Evolutionary conservation across 1,140 invertebrate genomes (phyloP).

Genomic region (Drosophila nigrodunni): DNA sequence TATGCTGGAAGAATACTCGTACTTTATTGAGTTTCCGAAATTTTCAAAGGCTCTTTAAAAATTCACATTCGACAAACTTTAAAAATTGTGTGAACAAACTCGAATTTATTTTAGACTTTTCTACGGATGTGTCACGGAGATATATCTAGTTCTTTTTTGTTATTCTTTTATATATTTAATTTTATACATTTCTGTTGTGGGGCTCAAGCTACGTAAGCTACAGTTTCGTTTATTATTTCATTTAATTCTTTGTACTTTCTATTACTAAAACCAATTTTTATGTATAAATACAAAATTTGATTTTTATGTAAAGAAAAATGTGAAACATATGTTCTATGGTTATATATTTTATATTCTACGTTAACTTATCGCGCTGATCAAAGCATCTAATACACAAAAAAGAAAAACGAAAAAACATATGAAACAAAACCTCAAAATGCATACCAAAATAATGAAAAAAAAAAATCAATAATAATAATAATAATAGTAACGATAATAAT

Average conservation of each 20-base stretch:
- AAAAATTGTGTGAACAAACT: conserved; percentile 23
- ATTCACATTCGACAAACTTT: conserved; percentile 16
- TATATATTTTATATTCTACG: conserved; percentile 62
- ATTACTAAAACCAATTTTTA: conserved; percentile 66
- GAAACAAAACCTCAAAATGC: conserved; percentile 57
- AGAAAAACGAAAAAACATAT: conserved; percentile 30
- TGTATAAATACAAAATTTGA: conserved; percentile 71
- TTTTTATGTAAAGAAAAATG: conserved; percentile 76
- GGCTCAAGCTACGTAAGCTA: conserved; percentile 80
- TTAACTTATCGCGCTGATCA: conserved; percentile 45
- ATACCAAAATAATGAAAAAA: conserved; percentile 72
- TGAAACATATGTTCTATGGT: conserved; percentile 76
- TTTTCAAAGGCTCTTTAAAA: conserved; percentile 15
- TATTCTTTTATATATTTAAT: conserved; percentile 15
- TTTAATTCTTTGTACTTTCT: conserved; percentile 52
- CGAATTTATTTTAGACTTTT: conserved; percentile 57
- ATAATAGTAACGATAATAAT: conserved; percentile 46
- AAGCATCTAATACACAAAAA: conserved; percentile 62
- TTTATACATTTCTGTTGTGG: conserved; percentile 63
- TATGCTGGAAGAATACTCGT: background rate
- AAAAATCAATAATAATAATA: conserved; percentile 36
- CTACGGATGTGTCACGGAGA: conserved; percentile 14
- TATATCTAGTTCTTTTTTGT: conserved; percentile 26
- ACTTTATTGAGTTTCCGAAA: background rate
- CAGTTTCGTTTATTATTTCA: conserved; percentile 53